Evolutionary conservation across 2,888 invertebrate genomes (phyloP), one percentile per base, ranked within the genome.

Genomic region (Euspilapteryx auroguttella): DNA sequence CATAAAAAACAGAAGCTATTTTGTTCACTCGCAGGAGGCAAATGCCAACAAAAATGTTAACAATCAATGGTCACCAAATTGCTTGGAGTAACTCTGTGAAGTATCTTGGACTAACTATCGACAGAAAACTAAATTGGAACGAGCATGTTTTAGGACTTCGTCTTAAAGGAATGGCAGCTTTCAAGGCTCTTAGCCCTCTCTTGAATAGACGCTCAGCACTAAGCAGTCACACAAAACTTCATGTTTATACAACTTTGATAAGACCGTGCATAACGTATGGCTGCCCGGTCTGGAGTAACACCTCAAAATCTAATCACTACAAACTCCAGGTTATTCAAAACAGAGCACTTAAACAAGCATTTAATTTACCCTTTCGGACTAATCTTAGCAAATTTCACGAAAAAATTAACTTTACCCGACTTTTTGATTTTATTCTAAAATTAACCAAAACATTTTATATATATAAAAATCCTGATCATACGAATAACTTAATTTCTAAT

Each of bases 1-100:
- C 21, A 12, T 14, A 24, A 2, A 31, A 31, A 28, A 31, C 28
- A 4, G 31, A 31, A 28, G 31, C 28, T 4, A 32, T 32, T 4
- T n/a, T 29, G 4, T 30, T 28, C n/a, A 14, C 30, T 11, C 26
- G n/a, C 14, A 24, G 1, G 14, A 14, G 25, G 7, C n/a, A 14
- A 10, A 25, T n/a, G 9, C 25, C 25, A 7, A 25, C 4, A 3
- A 25, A 15, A 25, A 14, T n/a, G 10, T 12, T 25, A 3, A 15
- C n/a, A 6, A 25, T 25, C 10, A 11, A 25, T n/a, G 25, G 25
- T 14, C 10, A 25, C 10, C n/a, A 2, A 4, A 25, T 25, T 10
- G 10, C 24, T 1, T 31, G 31, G 28, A 31, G 31, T 10, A 15
- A 6, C 1, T 28, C 21, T n/a, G 22, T 28, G n/a, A 25, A 25